phyloP scores from a whole-genome alignment of 1,140 invertebrate species.

The Zaprionus vittiger region DNA sequence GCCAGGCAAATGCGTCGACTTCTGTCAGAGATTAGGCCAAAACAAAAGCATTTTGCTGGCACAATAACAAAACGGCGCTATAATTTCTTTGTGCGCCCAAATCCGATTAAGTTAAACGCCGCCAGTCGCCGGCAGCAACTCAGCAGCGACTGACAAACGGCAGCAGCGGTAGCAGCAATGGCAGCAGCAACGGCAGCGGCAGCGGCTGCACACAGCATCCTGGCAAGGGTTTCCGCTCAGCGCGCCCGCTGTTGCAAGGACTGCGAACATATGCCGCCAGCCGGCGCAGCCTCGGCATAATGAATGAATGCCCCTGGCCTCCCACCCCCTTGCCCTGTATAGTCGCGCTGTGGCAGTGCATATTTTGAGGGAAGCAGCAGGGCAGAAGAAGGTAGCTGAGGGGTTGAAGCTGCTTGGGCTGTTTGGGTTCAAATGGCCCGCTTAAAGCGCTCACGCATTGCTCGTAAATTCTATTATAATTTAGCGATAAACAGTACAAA shows the following conservation, averaged over 20 bases:
- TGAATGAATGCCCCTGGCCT: constrained; percentile 49
- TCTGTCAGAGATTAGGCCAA: constrained; percentile 77
- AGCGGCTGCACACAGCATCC: constrained; percentile 75
- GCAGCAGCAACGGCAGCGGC: constrained; percentile 34
- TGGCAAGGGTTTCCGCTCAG: constrained; percentile 74
- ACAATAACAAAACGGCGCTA: constrained; percentile 71
- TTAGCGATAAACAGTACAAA: constrained; percentile 68
- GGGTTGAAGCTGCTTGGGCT: constrained; percentile 49
- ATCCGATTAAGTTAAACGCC: constrained; percentile 81
- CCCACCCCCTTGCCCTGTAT: not conserved
- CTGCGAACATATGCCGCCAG: constrained; percentile 80
- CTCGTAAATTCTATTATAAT: constrained; percentile 80
- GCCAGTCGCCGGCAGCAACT: constrained; percentile 24
- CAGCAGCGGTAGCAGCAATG: constrained; percentile 1
- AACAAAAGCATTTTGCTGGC: constrained; percentile 73
- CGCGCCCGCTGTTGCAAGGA: constrained; percentile 62
- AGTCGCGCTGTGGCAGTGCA: constrained; percentile 37
- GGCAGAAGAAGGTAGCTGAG: not conserved
- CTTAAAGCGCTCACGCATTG: constrained; percentile 55
- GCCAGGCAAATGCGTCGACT: constrained; percentile 69
- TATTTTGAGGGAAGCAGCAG: constrained; percentile 36
- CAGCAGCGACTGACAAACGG: constrained; percentile 58
- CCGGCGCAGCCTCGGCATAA: constrained; percentile 59
- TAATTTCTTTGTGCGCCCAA: constrained; percentile 75
- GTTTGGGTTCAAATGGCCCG: constrained; percentile 36